A percentile compares a stretch with the other conserved stretches of the same genome.
phyloP scores from a whole-genome alignment of 1,140 invertebrate genomes.

The Platorchestia sp. region DNA sequence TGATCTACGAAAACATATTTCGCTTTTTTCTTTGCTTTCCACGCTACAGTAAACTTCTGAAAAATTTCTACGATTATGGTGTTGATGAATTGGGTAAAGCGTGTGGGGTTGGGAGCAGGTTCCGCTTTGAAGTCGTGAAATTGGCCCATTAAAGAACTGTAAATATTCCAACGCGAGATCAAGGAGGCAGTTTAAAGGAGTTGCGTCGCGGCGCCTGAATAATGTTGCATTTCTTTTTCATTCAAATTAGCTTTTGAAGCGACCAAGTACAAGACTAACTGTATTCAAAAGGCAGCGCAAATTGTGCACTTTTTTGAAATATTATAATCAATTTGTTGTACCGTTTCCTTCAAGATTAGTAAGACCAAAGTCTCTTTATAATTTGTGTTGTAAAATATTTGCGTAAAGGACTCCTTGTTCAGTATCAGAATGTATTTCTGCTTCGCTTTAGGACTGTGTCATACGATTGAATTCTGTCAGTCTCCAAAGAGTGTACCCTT shows the following conservation, averaged over 20 bases:
- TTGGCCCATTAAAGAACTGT: not conserved
- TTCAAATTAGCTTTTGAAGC: not conserved
- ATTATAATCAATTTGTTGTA: too few species aligned
- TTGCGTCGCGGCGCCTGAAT: not conserved
- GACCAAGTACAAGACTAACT: not conserved
- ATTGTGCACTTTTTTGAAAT: too few species aligned
- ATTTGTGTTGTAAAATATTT: too few species aligned
- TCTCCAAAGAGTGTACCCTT: too few species aligned
- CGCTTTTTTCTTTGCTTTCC: not conserved
- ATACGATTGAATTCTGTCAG: too few species aligned
- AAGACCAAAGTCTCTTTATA: not conserved
- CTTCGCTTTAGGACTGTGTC: too few species aligned
- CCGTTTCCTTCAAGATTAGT: too few species aligned
- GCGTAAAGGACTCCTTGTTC: too few species aligned
- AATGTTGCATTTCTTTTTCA: not conserved
- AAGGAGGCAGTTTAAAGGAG: not conserved
- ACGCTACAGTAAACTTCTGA: not conserved
- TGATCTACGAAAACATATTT: not conserved
- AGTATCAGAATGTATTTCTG: too few species aligned
- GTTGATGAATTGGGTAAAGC: not conserved
- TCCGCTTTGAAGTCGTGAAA: not conserved
- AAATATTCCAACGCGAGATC: not conserved
- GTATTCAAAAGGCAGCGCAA: not conserved
- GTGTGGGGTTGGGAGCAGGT: not conserved
- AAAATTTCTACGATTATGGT: not conserved